A percentile compares a stretch with the other conserved stretches of the same genome.
phyloP scores from a whole-genome alignment of 2,888 invertebrate species.

The Sinohyriopsis cumingii region DNA sequence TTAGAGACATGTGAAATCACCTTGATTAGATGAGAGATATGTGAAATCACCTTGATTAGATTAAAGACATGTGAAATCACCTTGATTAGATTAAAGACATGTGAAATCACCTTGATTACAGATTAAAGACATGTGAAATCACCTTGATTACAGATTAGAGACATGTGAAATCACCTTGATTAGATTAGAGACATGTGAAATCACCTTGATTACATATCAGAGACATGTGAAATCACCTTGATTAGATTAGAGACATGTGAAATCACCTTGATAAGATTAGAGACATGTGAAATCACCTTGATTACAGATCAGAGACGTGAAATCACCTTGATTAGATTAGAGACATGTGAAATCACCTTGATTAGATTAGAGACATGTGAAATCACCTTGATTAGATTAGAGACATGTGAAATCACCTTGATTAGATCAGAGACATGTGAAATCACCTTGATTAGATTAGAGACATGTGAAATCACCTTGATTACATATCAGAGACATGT shows the following conservation, averaged over 20 bases:
- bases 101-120: background rate
- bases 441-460: background rate
- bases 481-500: background rate
- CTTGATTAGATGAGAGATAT: too few species aligned
- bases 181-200: background rate
- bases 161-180: background rate
- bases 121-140: background rate
- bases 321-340: background rate
- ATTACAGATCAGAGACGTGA: background rate
- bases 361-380: background rate
- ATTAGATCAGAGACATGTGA: background rate
- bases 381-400: too few species aligned
- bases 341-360: too few species aligned
- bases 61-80: background rate
- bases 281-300: too few species aligned
- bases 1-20: background rate
- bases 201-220: background rate
- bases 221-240: too few species aligned
- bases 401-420: too few species aligned
- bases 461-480: too few species aligned
- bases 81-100: background rate
- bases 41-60: background rate
- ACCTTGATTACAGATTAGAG: too few species aligned
- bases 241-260: background rate
- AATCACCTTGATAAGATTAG: too few species aligned